Percentiles rank a stretch among this genome's conserved stretches.
These are phyloP conservation scores for Cherax destructor DNA, from an alignment of 1,140 invertebrate genomes.

Conservation along the genomic window DNA sequence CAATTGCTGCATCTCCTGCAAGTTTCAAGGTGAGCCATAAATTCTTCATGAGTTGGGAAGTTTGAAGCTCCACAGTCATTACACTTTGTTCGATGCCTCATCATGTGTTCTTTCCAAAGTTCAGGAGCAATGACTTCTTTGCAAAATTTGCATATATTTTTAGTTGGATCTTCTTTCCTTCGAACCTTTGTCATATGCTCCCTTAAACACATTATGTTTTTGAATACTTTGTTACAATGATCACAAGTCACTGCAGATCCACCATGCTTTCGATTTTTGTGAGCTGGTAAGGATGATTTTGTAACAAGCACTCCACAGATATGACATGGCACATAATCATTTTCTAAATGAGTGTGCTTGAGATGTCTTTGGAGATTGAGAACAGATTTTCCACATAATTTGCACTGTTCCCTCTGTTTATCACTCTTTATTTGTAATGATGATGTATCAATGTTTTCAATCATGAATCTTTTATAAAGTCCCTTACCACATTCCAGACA, in stretches of 20 bases:
- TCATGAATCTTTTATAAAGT: slow-evolving; percentile 51
- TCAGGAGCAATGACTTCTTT: slow-evolving; percentile 35
- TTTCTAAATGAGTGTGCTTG: slow-evolving; percentile 37
- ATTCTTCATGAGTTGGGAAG: slow-evolving; percentile 41
- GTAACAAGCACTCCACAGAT: slow-evolving; percentile 30
- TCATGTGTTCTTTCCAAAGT: slow-evolving; percentile 56
- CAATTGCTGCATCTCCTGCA: slow-evolving; percentile 58
- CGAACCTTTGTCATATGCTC: slow-evolving; percentile 58
- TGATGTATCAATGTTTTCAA: slow-evolving; percentile 40
- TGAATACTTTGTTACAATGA: slow-evolving; percentile 54
- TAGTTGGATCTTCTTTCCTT: slow-evolving; percentile 45
- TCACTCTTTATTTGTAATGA: slow-evolving; percentile 36
- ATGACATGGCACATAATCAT: slow-evolving; percentile 51
- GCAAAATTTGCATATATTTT: slow-evolving; percentile 55
- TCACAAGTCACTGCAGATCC: slow-evolving; percentile 59
- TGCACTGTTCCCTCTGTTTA: slow-evolving; percentile 52
- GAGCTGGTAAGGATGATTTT: slow-evolving; percentile 50
- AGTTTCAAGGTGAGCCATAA: slow-evolving; percentile 50
- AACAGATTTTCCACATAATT: slow-evolving; percentile 54
- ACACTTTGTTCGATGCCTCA: slow-evolving; percentile 40
- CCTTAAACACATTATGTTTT: slow-evolving; percentile 56
- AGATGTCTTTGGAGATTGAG: slow-evolving; percentile 54
- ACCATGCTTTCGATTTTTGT: slow-evolving; percentile 65
- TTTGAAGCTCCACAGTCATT: slow-evolving; percentile 54
- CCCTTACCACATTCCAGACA: slow-evolving; percentile 58